These are phyloP conservation scores for Sebastes dallii DNA, from an alignment of 2,797 vertebrate species.

Conservation along the genomic window DNA sequence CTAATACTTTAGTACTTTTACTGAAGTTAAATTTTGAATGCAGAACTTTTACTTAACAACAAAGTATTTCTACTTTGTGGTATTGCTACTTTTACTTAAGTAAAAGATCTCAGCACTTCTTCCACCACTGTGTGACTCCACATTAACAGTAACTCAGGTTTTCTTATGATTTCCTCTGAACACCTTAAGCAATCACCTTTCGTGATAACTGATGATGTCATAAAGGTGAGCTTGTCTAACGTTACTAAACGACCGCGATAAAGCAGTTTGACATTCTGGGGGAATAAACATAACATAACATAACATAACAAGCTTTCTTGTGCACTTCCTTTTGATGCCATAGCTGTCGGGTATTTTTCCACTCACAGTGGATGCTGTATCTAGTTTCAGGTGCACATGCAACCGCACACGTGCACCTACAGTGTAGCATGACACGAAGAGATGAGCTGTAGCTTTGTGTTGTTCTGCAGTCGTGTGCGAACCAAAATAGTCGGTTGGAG, in stretches of 20 bases:
- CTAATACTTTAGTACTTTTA: neutral
- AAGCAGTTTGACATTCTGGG: constrained; percentile 22
- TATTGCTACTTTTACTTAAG: neutral
- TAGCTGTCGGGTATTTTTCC: constrained; percentile 50
- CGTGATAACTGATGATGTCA: constrained; percentile 15
- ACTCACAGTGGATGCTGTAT: constrained; percentile 14
- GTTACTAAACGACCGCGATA: constrained; percentile 7
- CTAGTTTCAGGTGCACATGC: constrained; percentile 51
- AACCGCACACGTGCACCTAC: constrained; percentile 11
- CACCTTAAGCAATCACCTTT: neutral
- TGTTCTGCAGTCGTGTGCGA: constrained; percentile 14
- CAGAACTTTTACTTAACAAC: neutral
- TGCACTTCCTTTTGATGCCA: constrained; percentile 29
- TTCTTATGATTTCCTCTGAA: constrained; percentile 15
- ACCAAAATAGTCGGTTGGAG: constrained; percentile 21
- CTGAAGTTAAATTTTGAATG: neutral
- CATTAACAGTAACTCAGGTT: neutral
- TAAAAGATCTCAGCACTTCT: neutral
- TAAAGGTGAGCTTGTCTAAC: constrained; percentile 8
- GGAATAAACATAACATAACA: neutral
- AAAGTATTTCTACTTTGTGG: neutral
- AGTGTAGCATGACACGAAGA: neutral
- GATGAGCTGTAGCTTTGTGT: constrained; percentile 12
- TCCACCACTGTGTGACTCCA: neutral
- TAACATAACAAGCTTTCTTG: constrained; percentile 9